Evolutionary conservation across 2,113 vertebrate species (phyloP), one percentile per base, ranked within the genome.

Genomic region (Melanocharis versteri): DNA sequence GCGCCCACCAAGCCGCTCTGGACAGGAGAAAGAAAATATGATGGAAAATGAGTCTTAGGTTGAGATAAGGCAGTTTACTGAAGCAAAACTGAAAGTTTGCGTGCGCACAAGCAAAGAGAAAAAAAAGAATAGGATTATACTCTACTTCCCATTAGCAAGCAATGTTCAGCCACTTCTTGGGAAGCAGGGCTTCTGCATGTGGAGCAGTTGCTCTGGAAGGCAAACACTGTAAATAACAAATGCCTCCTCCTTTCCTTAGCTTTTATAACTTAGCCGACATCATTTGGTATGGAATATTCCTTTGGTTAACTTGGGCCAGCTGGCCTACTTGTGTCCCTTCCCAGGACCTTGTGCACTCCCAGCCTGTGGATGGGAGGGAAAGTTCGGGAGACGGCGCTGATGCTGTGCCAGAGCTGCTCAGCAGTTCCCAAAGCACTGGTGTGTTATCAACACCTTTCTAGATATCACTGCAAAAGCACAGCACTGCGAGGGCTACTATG

Each of bases 351-450:
- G 28, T 1, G 0, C 40, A 28, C 27, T 14, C 45, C 18, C 54
- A 45, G 62, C 20, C 24, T 10, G 4, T 11, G 17, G 73, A 24
- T 45, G 73, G 22, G 24, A 40, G 64, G 23, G 19, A 62, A 3
- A 9, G 7, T 0, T 79, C 39, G 23, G 45, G 19, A 60, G 15
- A 13, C 28, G 21, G 39, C 0, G 0, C 42, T 47, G 40, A 16
- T 53, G 45, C 64, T 17, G 35, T 30, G 35, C 35, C 68, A 70
- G 35, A 30, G 28, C 53, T 78, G 42, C 72, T 78, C 30, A 61
- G 65, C 40, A n/a, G 13, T 31, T 54, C 40, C n/a, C 65, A 71
- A 40, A 79, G 30, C 65, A 26, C 31, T 35, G 30, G 11, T n/a
- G n/a, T 70, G n/a, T 21, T 47, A 11, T 40, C 84, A 70, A 7